Base-by-base conservation (phyloP, 2,888 invertebrate species). In the Perdita meconis region DNA sequence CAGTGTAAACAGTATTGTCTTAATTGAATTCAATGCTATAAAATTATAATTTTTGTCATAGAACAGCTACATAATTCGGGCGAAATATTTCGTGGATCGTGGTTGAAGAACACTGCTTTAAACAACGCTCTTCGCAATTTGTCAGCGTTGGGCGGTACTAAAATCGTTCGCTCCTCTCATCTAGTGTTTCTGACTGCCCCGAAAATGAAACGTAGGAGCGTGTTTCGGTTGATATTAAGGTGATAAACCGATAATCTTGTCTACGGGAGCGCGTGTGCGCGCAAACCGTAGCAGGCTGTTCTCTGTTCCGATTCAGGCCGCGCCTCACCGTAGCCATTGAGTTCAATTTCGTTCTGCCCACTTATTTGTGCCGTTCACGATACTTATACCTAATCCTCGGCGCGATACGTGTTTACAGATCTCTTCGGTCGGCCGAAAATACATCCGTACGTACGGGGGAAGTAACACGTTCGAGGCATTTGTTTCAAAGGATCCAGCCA, bases 341-440 rank as follows among this genome's bases (percentile, higher is more conserved):
- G 57, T 73, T 74, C 74, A 60, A 79, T 79, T 71, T 60, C 47
- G 30, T 38, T 59, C 63, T 36, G 19, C 19, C 64, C 34, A 64
- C 68, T 79, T 79, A 71, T 75, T 75, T 64, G 56, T 66, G 65
- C 55, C 60, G 44, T 70, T 66, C 63, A n/a, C 74, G 70, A 71
- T 75, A 61, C 65, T 77, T 77, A 67, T 38, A 66, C 66, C 72
- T 77, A 81, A 77, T 67, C 68, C 59, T 8, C 5, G 26, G 2
- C 34, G 56, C 65, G 70, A 73, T 81, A 77, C 70, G 73, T 81
- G 80, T 80, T 81, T 80, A 71, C 77, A 53, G 69, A 77, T 80
- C 77, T 70, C 72, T 81, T 73, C 65, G 67, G 26, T 50, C 53
- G 44, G 36, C 56, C 66, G 70, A 73, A 76, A 80, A 80, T 69